Evolutionary conservation across 1,140 invertebrate genomes (phyloP), one percentile per base, ranked within the genome.

Genomic region (Maconellicoccus hirsutus): DNA sequence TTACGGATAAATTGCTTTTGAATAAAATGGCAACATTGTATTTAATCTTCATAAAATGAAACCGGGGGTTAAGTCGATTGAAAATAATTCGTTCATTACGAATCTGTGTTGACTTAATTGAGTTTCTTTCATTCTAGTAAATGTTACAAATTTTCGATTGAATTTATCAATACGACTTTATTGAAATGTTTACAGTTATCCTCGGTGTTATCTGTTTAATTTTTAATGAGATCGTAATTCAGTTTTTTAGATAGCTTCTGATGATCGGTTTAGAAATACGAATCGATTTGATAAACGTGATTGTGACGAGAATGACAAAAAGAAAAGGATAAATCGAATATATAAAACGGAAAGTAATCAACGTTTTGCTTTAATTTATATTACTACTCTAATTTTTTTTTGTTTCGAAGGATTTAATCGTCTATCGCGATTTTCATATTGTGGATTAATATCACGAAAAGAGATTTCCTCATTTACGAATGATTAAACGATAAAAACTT

Each of bases 71-170:
- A 52, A 52, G 42, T 19, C 42, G 42, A 52, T 52, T 52, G 42
- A 52, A 52, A 52, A 52, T 52, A 52, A 52, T 52, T 52, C 42
- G 42, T 52, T 52, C 42, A 52, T 52, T 52, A 52, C 42, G 42
- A 52, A 52, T 52, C 42, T 52, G n/a, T 16, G 42, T 19, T 14
- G 42, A 52, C 10, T 52, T 52, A 52, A 52, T 52, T 52, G 10
- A 52, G 42, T 52, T 52, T 19, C 42, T 52, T 52, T 52, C 42
- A 52, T 14, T 52, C 42, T 16, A 8, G 16, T 52, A 52, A 52
- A 52, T 52, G 42, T 52, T 16, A 16, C 42, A 19, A 16, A 52
- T 52, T 52, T 52, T 52, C n/a, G 42, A 52, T 52, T 52, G n/a
- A 52, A 52, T 4, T 52, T 16, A 52, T 52, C 42, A 52, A 16